Evolutionary conservation across 2,888 invertebrate species (phyloP), one percentile per base, ranked within the genome.

Genomic region (Sphaerophoria rueppellii): DNA sequence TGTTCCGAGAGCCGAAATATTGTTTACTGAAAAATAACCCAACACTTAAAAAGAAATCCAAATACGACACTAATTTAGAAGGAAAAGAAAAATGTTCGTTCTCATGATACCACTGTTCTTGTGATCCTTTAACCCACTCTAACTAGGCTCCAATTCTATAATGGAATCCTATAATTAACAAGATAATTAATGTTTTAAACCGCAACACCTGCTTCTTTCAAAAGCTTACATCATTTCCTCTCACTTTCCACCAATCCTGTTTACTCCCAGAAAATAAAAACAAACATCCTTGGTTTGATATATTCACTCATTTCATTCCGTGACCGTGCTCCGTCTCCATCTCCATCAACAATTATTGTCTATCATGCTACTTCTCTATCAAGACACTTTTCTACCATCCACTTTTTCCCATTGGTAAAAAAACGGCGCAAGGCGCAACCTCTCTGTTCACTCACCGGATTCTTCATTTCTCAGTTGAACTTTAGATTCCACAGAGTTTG

Each of bases 401-500:
- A 57, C 43, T 35, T 46, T 12, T 54, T 37, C 2, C 0, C 9
- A 7, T 3, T 55, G 60, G 34, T 14, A 24, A 24, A 24, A 24
- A 4, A 11, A 4, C 67, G 67, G 67, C 67, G 63, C 73, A 79
- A 52, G 67, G 67, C 67, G 63, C 73, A 79, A 52, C 76, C 58
- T 69, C 58, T 81, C 81, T 77, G 63, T 79, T 82, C 82, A 82
- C 69, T 73, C 82, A 82, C 69, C 69, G 43, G 11, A 48, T 48
- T 67, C 48, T 61, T 61, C 55, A 75, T 63, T 78, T 74, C 65
- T 85, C 81, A 85, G 85, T 85, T 81, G 76, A 85, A 85, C 85
- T 85, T 85, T 85, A 81, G 85, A 81, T 81, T 85, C 85, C 81
- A 85, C 81, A 81, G 76, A 77, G 85, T 85, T 81, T 85, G 58